Evolutionary conservation across 2,113 vertebrate genomes (phyloP).

Genomic region (Pogonocichla stellata): DNA sequence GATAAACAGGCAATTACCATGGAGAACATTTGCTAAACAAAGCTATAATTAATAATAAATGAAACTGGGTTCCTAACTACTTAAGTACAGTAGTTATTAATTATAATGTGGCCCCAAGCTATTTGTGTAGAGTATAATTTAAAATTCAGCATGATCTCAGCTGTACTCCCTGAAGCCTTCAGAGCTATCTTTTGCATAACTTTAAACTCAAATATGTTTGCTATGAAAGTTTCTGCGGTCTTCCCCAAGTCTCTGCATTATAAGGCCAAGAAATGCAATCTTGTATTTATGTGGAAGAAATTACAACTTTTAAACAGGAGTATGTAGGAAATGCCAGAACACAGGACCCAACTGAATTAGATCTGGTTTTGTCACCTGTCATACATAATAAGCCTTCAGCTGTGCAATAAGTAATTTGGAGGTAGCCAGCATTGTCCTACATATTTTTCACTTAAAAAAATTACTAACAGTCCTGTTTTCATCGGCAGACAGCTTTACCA

Average conservation of each 20-base stretch:
- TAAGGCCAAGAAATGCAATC: background rate
- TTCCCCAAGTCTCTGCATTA: background rate
- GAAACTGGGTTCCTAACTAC: conserved; percentile 25
- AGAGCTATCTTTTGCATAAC: conserved; percentile 8
- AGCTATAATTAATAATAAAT: conserved; percentile 64
- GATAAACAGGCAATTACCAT: conserved; percentile 51
- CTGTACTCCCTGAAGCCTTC: conserved; percentile 1
- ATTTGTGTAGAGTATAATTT: conserved; percentile 52
- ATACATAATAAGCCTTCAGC: background rate
- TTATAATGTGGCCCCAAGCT: conserved; percentile 35
- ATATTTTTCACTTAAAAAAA: background rate
- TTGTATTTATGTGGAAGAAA: conserved; percentile 11
- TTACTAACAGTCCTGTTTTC: background rate
- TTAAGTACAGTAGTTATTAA: conserved; percentile 64
- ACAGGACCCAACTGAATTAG: background rate
- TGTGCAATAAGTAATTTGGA: background rate
- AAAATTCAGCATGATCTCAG: conserved; percentile 30
- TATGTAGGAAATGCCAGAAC: background rate
- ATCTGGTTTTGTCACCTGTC: conserved; percentile 10
- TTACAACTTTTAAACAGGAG: background rate
- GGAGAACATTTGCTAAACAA: conserved; percentile 60
- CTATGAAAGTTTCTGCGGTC: conserved; percentile 1
- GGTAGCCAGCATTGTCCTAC: background rate
- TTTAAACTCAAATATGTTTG: background rate
- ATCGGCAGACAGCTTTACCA: background rate